A percentile compares a stretch with the other conserved stretches of the same genome.
Conservation (phyloP, 1,140 invertebrate genomes). For the Ceratosolen solmsi region DNA sequence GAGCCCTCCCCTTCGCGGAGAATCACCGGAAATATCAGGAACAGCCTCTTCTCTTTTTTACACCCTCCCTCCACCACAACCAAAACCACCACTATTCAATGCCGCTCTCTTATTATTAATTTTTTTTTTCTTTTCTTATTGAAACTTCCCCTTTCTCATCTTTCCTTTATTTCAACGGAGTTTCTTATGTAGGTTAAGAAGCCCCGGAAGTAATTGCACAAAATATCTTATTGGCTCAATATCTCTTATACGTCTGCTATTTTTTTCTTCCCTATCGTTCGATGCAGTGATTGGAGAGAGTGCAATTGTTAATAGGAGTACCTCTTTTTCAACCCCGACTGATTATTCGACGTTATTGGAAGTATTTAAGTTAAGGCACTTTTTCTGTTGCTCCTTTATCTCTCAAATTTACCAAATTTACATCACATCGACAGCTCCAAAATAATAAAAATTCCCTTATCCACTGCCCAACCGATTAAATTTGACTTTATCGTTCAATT, state of each 20-base stretch:
- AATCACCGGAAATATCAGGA: slow-evolving; percentile 6
- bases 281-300: neutral
- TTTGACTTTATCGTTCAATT: no score
- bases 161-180: slow-evolving; percentile 34
- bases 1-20: neutral
- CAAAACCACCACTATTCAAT: neutral
- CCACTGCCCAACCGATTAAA: no score
- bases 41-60: neutral
- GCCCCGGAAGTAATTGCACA: slow-evolving; percentile 39
- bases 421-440: no score
- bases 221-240: slow-evolving; percentile 50
- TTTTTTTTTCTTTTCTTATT: no score
- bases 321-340: neutral
- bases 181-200: slow-evolving; percentile 47
- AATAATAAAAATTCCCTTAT: no score
- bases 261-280: slow-evolving; percentile 5
- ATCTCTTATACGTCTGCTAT: neutral
- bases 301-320: no score
- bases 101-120: no score
- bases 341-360: slow-evolving; percentile 25
- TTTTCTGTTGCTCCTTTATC: slow-evolving; percentile 3
- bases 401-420: neutral
- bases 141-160: neutral
- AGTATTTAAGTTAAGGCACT: slow-evolving; percentile 15
- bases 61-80: neutral